A percentile compares a stretch with the other conserved stretches of the same genome.
Evolutionary conservation across 2,113 vertebrate genomes (phyloP).

Genomic region (Pelusios castaneus): DNA sequence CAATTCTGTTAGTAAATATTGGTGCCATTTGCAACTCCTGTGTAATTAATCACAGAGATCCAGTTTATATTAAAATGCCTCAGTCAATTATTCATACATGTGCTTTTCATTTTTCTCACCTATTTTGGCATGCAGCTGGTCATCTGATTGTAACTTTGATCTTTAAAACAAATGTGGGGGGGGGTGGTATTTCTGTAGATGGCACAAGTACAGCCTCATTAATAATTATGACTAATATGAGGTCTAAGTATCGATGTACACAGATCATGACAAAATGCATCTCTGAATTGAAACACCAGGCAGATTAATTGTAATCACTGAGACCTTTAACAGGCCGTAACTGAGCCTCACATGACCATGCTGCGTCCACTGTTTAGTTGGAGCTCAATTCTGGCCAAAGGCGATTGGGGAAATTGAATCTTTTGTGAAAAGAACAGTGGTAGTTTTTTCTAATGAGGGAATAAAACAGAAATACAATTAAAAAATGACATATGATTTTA

Average conservation of each 20-base stretch:
- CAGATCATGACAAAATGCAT: neutral
- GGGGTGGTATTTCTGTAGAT: neutral
- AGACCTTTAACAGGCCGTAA: neutral
- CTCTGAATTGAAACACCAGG: conserved; percentile 11
- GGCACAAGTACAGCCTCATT: neutral
- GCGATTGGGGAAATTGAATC: neutral
- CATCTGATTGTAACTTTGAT: conserved; percentile 18
- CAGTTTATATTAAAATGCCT: neutral
- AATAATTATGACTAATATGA: neutral
- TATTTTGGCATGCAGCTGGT: neutral
- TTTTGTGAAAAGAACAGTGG: neutral
- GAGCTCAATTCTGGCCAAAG: neutral
- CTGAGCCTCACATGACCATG: rapidly evolving
- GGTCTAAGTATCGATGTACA: neutral
- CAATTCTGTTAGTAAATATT: neutral
- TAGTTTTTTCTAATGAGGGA: neutral
- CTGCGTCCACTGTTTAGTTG: neutral
- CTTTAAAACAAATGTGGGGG: conserved; percentile 27
- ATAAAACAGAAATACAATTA: neutral
- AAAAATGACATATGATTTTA: neutral
- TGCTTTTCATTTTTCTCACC: neutral
- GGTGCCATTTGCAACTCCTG: neutral
- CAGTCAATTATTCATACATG: neutral
- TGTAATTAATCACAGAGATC: neutral
- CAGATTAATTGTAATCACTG: neutral